Evolutionary conservation across 2,113 vertebrate genomes (phyloP).

Genomic region (Thamnophis sirtalis): DNA sequence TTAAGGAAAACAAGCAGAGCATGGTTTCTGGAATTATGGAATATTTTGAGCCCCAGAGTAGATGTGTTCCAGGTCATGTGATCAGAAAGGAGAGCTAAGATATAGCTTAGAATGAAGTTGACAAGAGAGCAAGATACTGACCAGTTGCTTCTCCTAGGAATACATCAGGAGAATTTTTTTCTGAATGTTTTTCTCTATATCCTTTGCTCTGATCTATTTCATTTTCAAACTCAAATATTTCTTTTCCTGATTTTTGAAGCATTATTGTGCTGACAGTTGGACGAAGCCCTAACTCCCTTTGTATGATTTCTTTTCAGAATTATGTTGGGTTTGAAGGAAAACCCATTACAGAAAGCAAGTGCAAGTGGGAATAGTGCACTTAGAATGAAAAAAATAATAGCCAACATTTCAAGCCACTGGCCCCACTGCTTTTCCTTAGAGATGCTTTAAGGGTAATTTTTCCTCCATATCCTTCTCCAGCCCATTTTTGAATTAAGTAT

Average conservation of each 20-base stretch:
- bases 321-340: background rate
- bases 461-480: background rate
- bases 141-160: too few relatives aligned
- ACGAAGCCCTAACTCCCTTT: background rate
- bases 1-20: background rate
- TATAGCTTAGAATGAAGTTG: background rate
- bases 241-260: background rate
- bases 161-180: too few relatives aligned
- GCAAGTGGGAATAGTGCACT: background rate
- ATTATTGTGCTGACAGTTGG: background rate
- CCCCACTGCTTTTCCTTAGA: background rate
- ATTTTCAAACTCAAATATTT: background rate
- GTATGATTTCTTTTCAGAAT: background rate
- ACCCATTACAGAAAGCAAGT: background rate
- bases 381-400: background rate
- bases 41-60: background rate
- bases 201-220: background rate
- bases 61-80: background rate
- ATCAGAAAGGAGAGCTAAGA: background rate
- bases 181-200: background rate
- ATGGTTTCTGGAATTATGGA: background rate
- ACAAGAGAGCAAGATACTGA: background rate
- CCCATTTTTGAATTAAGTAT: background rate
- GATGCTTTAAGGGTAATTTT: background rate
- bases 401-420: background rate